These are phyloP conservation scores for Dasypolia templi DNA, from an alignment of 2,888 invertebrate genomes.

Conservation along the genomic window DNA sequence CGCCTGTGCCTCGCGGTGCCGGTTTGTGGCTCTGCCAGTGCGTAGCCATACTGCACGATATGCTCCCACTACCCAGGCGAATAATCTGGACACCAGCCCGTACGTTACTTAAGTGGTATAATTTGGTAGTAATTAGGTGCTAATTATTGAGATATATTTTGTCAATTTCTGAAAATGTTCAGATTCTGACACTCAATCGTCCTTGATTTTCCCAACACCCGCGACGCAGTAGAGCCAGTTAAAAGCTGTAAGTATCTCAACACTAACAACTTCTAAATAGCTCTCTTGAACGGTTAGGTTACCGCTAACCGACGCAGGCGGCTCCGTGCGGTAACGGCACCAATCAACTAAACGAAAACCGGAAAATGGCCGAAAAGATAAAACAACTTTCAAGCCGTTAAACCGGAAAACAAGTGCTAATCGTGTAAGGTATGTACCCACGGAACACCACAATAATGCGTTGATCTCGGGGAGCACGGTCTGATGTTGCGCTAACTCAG, in stretches of 20 bases:
- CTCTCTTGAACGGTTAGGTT: neutral
- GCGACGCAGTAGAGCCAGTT: neutral
- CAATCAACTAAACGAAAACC: slow-evolving; percentile 52
- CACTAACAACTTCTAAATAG: no score
- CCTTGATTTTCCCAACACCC: no score
- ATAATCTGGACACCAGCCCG: no score
- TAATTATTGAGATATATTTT: no score
- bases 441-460: neutral
- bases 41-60: no score
- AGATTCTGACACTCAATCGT: no score
- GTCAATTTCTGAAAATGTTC: no score
- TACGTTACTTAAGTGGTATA: no score
- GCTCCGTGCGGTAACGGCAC: slow-evolving; percentile 13
- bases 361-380: slow-evolving; percentile 58
- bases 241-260: neutral
- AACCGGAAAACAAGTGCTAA: slow-evolving; percentile 51
- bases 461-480: neutral
- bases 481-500: neutral
- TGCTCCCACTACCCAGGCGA: no score
- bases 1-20: no score
- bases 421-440: neutral
- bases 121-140: no score
- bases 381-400: slow-evolving; percentile 55
- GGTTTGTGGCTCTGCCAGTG: no score
- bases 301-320: slow-evolving; percentile 20